A percentile compares a stretch with the other conserved stretches of the same genome.
Evolutionary conservation across 2,888 invertebrate species (phyloP).

Genomic region (Ophraella communa): DNA sequence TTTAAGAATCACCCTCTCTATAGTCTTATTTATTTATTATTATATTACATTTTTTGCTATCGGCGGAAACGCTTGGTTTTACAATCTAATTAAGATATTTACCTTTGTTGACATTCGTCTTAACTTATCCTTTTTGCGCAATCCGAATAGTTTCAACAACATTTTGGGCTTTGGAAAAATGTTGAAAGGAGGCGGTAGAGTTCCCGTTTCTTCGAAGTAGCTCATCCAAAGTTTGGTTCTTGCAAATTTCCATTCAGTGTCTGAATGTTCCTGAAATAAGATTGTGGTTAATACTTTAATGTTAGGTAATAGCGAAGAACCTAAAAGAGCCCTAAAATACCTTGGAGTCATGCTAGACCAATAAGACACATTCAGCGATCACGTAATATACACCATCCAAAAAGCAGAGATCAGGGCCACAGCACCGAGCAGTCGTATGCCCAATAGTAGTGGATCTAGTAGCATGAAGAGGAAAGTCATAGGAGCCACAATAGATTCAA

Average conservation of each 20-base stretch:
- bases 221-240: conserved; percentile 94
- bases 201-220: conserved; percentile 91
- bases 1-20: too few relatives aligned
- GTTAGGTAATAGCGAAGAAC: too few relatives aligned
- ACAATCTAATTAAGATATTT: conserved; percentile 22
- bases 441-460: too few relatives aligned
- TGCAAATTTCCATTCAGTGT: conserved; percentile 97
- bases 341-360: not conserved
- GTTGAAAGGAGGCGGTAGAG: conserved; percentile 93
- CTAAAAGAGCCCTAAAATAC: not conserved
- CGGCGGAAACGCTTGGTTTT: conserved; percentile 3
- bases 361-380: not conserved
- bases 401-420: not conserved
- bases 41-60: too few relatives aligned
- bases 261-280: conserved; percentile 85
- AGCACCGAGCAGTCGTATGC: too few relatives aligned
- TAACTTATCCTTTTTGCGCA: conserved; percentile 68
- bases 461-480: too few relatives aligned
- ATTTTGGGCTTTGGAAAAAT: conserved; percentile 88
- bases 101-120: conserved; percentile 66
- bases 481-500: too few relatives aligned
- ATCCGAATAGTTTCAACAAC: conserved; percentile 69
- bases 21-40: too few relatives aligned
- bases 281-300: too few relatives aligned
- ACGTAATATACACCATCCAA: not conserved